Evolutionary conservation across 2,888 invertebrate genomes (phyloP), one percentile per base, ranked within the genome.

Genomic region (Tholera decimalis): DNA sequence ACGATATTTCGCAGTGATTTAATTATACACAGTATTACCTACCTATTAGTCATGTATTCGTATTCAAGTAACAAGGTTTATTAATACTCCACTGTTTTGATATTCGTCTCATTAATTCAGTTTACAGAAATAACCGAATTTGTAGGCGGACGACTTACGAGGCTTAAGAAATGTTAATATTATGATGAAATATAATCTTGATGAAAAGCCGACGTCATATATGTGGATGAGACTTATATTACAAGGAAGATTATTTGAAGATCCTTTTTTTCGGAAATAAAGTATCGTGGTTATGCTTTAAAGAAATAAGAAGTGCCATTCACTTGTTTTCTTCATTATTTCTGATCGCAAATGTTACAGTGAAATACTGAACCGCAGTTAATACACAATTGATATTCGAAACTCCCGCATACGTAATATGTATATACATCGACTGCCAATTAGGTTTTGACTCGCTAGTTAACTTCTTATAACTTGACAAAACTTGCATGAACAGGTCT

Each of bases 91-190:
- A 13, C 13, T 4, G n/a, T 26, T 5, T 35, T 26, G 28, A n/a
- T 47, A 0, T 39, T 9, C 7, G 15, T 9, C 7, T 3, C 9
- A 30, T 44, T 55, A 20, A 24, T n/a, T 56, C n/a, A 28, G 9
- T 2, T 24, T 20, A 3, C 24, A 9, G 44, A 68, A 64, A 57
- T 68, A 46, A 33, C 35, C 7, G 1, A 3, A 13, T 65, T 15
- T 11, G 20, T 30, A 15, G 22, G 28, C 13, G 18, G 18, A 37
- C 9, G 15, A 37, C 5, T 33, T 47, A 46, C 24, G 9, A 24
- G 15, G 4, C n/a, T 9, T 5, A 5, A n/a, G 11, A 26, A 44
- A 33, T 33, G 20, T 1, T 3, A 11, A 1, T 28, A 3, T n/a
- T 37, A n/a, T 4, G 20, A 22, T 18, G 6, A 24, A 24, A 5